These are phyloP conservation scores for Acanthosepion pharaonis DNA, from an alignment of 2,888 invertebrate genomes.

Conservation along the genomic window DNA sequence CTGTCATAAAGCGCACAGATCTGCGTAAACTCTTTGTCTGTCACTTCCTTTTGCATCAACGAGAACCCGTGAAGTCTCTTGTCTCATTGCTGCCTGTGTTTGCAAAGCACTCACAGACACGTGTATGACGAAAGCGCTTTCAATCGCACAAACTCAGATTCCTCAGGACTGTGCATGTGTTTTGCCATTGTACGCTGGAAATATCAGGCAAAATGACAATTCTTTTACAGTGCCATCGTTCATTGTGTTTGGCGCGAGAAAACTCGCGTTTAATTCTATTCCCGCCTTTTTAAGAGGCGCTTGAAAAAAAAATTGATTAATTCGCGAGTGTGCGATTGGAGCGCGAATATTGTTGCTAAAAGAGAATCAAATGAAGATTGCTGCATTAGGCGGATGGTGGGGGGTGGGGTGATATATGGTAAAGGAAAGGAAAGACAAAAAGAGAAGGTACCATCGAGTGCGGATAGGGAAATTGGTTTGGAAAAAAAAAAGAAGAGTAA, in stretches of 20 bases:
- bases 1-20: too few relatives aligned
- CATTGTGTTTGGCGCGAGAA: background rate
- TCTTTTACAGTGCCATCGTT: background rate
- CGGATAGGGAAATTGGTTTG: background rate
- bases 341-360: conserved; percentile 15
- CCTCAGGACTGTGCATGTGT: background rate
- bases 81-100: background rate
- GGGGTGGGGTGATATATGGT: background rate
- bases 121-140: background rate
- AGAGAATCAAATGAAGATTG: background rate
- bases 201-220: background rate
- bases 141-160: background rate
- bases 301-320: background rate
- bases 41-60: too few relatives aligned
- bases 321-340: background rate
- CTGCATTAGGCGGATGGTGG: background rate
- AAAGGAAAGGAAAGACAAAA: background rate
- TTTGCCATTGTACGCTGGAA: background rate
- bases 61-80: too few relatives aligned
- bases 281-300: background rate
- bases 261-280: background rate
- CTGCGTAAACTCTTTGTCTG: too few relatives aligned
- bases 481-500: background rate
- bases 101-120: background rate
- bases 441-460: background rate